Conservation (phyloP, 2,113 vertebrate genomes). For the Anhinga anhinga region DNA sequence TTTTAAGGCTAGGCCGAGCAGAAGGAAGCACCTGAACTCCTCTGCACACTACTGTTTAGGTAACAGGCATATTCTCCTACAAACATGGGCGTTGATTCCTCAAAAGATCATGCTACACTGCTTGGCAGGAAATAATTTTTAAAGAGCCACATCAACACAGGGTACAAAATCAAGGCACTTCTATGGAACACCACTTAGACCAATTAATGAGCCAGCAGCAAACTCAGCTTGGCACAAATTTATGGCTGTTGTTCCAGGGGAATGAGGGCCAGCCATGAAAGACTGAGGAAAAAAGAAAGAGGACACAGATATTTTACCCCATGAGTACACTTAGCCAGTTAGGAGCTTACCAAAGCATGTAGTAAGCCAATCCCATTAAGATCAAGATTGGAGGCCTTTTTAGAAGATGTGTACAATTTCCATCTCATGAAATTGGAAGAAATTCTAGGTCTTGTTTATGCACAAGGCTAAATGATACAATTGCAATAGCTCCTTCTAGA, state of each 20-base stretch:
- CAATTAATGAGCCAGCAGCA: neutral
- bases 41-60: accelerated
- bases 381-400: neutral
- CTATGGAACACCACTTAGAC: neutral
- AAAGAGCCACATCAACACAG: neutral
- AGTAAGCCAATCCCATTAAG: neutral
- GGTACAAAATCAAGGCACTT: neutral
- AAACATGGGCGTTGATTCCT: neutral
- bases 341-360: neutral
- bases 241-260: neutral
- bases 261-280: neutral
- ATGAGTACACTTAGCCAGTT: neutral
- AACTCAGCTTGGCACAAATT: neutral
- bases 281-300: neutral
- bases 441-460: neutral
- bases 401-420: neutral
- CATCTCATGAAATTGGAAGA: neutral
- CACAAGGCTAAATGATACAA: neutral
- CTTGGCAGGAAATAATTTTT: neutral
- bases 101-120: neutral
- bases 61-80: neutral
- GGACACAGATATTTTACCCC: neutral
- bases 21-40: neutral
- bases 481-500: neutral
- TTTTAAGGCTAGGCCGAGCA: neutral